Percentiles rank a stretch among this genome's conserved stretches.
Evolutionary conservation across 2,888 invertebrate species (phyloP).

Genomic region (Limenitis camilla): DNA sequence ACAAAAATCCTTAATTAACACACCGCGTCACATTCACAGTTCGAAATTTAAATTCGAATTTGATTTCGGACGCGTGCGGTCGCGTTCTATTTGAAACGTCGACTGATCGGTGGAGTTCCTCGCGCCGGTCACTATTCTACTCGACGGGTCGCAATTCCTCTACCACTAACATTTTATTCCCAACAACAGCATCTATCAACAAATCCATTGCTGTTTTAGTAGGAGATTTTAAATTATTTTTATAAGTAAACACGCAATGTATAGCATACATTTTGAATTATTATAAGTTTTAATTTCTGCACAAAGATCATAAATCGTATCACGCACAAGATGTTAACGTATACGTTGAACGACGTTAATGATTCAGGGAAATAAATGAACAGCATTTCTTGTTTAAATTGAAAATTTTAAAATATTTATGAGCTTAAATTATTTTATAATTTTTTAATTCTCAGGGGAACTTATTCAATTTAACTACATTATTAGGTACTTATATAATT

Average conservation of each 20-base stretch:
- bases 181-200: not conserved
- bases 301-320: not conserved
- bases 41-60: conserved; percentile 22
- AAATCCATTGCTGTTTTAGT: not conserved
- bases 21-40: conserved; percentile 44
- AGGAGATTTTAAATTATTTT: not conserved
- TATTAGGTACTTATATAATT: too few relatives aligned
- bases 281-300: not conserved
- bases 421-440: too few relatives aligned
- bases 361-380: conserved; percentile 16
- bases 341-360: conserved; percentile 14
- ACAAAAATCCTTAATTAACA: conserved; percentile 48
- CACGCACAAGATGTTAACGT: conserved; percentile 10
- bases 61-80: conserved; percentile 37
- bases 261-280: not conserved
- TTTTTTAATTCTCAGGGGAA: not conserved
- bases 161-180: conserved; percentile 4
- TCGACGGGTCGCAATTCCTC: conserved; percentile 21
- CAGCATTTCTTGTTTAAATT: conserved; percentile 1
- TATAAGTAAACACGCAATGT: conserved; percentile 5
- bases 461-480: not conserved
- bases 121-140: conserved; percentile 43
- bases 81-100: conserved; percentile 51
- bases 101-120: conserved; percentile 54
- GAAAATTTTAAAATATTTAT: too few relatives aligned